Conservation (phyloP, 2,797 vertebrate genomes). For the Hipposideros larvatus region DNA sequence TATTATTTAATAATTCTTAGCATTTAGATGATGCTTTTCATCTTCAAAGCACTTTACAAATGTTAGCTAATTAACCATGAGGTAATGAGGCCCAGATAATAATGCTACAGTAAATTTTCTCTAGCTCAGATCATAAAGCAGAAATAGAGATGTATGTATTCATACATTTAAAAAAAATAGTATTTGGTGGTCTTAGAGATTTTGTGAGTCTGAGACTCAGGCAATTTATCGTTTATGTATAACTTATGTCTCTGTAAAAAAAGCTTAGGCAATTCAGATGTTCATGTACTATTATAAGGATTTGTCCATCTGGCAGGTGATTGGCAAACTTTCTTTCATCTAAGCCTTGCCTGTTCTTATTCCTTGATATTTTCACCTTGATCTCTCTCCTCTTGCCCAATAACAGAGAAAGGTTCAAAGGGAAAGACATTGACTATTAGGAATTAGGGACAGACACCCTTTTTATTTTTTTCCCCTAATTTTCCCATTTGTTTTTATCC, state of each 20-base stretch:
- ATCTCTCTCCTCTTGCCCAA: slow-evolving; percentile 2
- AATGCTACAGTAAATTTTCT: slow-evolving; percentile 60
- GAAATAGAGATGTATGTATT: slow-evolving; percentile 67
- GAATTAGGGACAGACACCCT: not conserved
- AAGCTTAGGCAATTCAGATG: not conserved
- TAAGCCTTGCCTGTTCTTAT: slow-evolving; percentile 39
- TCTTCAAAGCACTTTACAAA: slow-evolving; percentile 83
- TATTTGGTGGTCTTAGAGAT: slow-evolving; percentile 62
- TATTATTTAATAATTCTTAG: slow-evolving; percentile 82
- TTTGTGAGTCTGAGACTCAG: slow-evolving; percentile 52
- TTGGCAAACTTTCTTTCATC: slow-evolving; percentile 65
- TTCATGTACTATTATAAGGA: slow-evolving; percentile 5
- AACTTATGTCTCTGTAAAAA: slow-evolving; percentile 33
- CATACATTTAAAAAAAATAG: slow-evolving; percentile 30
- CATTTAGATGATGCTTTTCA: slow-evolving; percentile 80
- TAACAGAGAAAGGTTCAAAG: slow-evolving; percentile 55
- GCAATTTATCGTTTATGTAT: slow-evolving; percentile 51
- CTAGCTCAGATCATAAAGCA: slow-evolving; percentile 68
- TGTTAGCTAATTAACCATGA: slow-evolving; percentile 77
- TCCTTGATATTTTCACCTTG: slow-evolving; percentile 50
- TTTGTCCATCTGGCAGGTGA: slow-evolving; percentile 61
- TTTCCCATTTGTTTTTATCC: not conserved
- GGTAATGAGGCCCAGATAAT: slow-evolving; percentile 75
- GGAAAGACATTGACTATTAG: slow-evolving; percentile 5
- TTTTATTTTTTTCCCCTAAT: not conserved